Evolutionary conservation across 1,140 invertebrate genomes (phyloP), one percentile per base, ranked within the genome.

Genomic region (Cyphomyrmex costatus): DNA sequence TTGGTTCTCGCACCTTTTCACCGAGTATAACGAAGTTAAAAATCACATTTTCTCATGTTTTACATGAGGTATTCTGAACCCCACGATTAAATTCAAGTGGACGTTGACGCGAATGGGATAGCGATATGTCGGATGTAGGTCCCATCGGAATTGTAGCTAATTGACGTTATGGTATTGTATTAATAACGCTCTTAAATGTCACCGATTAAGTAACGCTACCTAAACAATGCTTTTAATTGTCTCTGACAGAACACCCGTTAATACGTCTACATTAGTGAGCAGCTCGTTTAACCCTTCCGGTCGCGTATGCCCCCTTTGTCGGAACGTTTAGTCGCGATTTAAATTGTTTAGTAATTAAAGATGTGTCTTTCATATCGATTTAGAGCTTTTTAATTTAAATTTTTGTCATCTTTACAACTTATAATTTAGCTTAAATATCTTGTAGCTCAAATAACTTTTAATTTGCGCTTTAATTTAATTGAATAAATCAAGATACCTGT

Each of bases 151-250:
- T 30, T 73, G 53, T 2, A 27, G 49, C n/a, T 79, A 79, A 89
- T 90, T 84, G 79, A 89, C 76, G 21, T 42, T 77, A 88, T 58
- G 87, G 46, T 70, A 80, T 86, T 89, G 46, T 70, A 80, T 86
- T 89, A 89, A 89, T 76, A 66, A 66, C 71, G 42, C 46, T 27
- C 21, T 79, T 73, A 60, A 85, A 46, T 21, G 65, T 58, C 84
- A 51, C n/a, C 71, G 56, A 74, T 89, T 82, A 73, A 60, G 74
- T 60, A 85, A 46, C 76, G 76, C 56, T 61, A 79, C 49, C 61
- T 76, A 51, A 89, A 89, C 70, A 65, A 51, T 70, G 84, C 30
- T 82, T 82, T 88, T 89, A 89, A 89, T 86, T 89, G 77, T n/a
- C 78, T 79, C 56, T 89, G 88, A 89, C 88, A 86, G 79, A 76